A percentile compares a stretch with the other conserved stretches of the same genome.
phyloP scores from a whole-genome alignment of 2,113 vertebrate genomes.

The Oxyura jamaicensis region DNA sequence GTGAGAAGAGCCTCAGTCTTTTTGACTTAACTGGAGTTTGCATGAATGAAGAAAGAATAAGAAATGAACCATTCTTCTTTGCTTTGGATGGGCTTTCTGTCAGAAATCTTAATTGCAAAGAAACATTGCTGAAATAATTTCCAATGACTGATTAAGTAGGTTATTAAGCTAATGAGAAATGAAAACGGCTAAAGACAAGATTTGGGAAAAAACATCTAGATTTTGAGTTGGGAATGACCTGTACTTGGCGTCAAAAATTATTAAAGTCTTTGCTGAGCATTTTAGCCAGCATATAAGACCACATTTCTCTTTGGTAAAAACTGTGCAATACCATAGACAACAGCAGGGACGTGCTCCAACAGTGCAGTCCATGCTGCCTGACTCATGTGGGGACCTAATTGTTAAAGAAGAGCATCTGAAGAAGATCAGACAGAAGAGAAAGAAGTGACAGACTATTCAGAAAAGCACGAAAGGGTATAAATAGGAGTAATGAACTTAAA shows the following conservation, averaged over 20 bases:
- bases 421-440: background rate
- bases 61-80: background rate
- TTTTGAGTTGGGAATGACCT: background rate
- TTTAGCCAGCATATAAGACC: background rate
- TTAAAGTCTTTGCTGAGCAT: background rate
- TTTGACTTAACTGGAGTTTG: background rate
- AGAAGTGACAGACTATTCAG: background rate
- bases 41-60: background rate
- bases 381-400: too few species aligned
- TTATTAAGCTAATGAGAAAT: background rate
- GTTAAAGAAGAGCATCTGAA: background rate
- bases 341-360: background rate
- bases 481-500: background rate
- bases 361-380: background rate
- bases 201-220: background rate
- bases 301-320: background rate
- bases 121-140: background rate
- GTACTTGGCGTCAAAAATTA: background rate
- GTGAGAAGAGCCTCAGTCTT: background rate
- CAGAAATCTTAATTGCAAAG: background rate
- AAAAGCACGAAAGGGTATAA: background rate
- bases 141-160: background rate
- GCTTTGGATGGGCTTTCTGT: background rate
- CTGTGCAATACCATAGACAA: background rate
- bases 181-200: background rate